Base-by-base conservation (phyloP, 2,113 vertebrate genomes). In the Entelurus aequoreus region DNA sequence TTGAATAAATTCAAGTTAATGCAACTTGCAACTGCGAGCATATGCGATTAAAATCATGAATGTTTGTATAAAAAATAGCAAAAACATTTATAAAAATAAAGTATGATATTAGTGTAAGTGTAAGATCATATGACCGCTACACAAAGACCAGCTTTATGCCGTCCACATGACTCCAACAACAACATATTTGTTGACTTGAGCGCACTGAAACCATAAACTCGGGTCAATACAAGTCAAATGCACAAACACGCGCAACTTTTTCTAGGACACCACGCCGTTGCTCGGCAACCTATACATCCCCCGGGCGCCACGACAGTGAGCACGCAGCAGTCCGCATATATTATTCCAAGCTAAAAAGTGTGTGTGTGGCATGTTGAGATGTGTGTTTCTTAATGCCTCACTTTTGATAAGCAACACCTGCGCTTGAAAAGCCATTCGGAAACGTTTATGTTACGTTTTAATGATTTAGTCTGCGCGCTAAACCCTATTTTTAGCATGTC, bases 281-380 rank as follows among this genome's bases (percentile, higher is more conserved):
- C 88, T 68, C 81, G 79, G 88, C 88, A 91, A 91, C 89, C 71
- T 61, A 72, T 65, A 69, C 74, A 80, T 89, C 84, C 84, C 84
- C 37, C 21, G 52, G 76, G 78, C 72, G 84, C 16, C 48, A 54
- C 54, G 35, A 70, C 13, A 59, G 68, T 42, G 69, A 46, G 62
- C n/a, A 5, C 74, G 68, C 60, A 65, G 67, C 75, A 73, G 6
- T 76, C 63, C 62, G 69, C 69, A 78, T 76, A 74, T 62, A 62
- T 73, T 72, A 75, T 66, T 73, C 51, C 56, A 12, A 46, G 53
- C 69, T 75, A 68, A 79, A 72, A 72, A 11, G 60, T 60, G 57
- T 70, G 42, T 15, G 44, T 11, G 1, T 53, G 57, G 65, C 56
- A 58, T 78, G 72, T 75, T 72, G 75, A 62, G 48, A 50, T 50